phyloP scores from a whole-genome alignment of 1,140 invertebrate species.

The Eubasilissa regina region DNA sequence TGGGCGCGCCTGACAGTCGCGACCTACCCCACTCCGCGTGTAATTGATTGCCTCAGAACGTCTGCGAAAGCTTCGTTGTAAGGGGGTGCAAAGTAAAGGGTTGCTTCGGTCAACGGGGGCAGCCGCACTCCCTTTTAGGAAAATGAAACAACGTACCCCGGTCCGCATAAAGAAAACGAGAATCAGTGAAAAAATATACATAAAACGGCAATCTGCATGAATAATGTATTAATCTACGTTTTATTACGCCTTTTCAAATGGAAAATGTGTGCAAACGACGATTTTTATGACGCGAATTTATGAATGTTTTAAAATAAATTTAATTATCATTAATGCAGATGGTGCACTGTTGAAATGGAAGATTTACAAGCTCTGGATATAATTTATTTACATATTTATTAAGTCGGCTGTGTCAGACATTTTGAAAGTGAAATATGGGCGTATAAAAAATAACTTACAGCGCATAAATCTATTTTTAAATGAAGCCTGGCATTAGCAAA shows the following conservation, averaged over 20 bases:
- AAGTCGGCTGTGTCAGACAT: too few relatives aligned
- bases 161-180: slow-evolving; percentile 9
- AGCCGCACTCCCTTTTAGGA: slow-evolving; percentile 8
- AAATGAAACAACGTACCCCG: slow-evolving; percentile 7
- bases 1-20: slow-evolving; percentile 31
- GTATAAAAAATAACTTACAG: too few relatives aligned
- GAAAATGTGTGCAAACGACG: slow-evolving; percentile 41
- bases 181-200: slow-evolving; percentile 23
- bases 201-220: slow-evolving; percentile 38
- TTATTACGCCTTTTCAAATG: slow-evolving; percentile 29
- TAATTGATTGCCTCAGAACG: slow-evolving; percentile 56
- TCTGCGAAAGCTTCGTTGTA: slow-evolving; percentile 13
- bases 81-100: slow-evolving; percentile 15
- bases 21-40: slow-evolving; percentile 48
- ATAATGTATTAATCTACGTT: slow-evolving; percentile 41
- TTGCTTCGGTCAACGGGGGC: slow-evolving; percentile 25
- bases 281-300: slow-evolving; percentile 36
- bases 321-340: slow-evolving; percentile 23
- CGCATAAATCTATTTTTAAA: too few relatives aligned
- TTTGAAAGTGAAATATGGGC: too few relatives aligned
- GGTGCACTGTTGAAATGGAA: neutral
- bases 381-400: too few relatives aligned
- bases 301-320: slow-evolving; percentile 45
- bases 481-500: too few relatives aligned
- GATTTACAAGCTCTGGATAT: neutral